phyloP scores from a whole-genome alignment of 2,797 vertebrate genomes.

The Crypturellus tataupa region DNA sequence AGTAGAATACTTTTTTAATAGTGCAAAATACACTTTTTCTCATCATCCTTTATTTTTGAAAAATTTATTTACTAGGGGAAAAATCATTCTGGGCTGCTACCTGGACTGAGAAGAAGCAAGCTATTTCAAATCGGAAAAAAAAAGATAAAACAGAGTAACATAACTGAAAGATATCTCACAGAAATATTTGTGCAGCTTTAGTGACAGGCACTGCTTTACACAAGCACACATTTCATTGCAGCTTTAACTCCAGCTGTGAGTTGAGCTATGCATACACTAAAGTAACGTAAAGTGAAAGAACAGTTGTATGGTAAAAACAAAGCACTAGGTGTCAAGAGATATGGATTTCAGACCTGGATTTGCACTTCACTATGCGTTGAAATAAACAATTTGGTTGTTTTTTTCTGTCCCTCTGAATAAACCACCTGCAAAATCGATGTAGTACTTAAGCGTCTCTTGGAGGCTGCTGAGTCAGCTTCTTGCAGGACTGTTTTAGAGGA shows the following conservation, averaged over 20 bases:
- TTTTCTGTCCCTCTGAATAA: neutral
- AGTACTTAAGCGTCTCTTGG: neutral
- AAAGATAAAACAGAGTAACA: neutral
- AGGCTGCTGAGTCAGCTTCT: neutral
- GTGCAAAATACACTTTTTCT: neutral
- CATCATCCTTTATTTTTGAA: neutral
- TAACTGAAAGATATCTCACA: neutral
- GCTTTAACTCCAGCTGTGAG: slow-evolving; percentile 4
- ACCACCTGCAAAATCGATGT: neutral
- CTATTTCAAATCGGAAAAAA: neutral
- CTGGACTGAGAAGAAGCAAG: neutral
- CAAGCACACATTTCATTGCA: neutral
- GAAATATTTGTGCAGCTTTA: slow-evolving; percentile 15
- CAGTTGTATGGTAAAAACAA: neutral
- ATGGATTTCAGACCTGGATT: neutral
- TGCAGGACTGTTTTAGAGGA: neutral
- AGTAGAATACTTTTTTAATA: neutral
- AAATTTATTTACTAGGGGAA: neutral
- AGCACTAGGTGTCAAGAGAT: neutral
- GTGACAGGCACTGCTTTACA: neutral
- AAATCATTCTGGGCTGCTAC: neutral
- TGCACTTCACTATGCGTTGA: neutral
- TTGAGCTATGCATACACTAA: neutral
- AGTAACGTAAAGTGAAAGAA: neutral
- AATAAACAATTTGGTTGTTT: neutral